These are phyloP conservation scores for Dipus sagitta DNA, from an alignment of 2,797 vertebrate species.

Conservation along the genomic window DNA sequence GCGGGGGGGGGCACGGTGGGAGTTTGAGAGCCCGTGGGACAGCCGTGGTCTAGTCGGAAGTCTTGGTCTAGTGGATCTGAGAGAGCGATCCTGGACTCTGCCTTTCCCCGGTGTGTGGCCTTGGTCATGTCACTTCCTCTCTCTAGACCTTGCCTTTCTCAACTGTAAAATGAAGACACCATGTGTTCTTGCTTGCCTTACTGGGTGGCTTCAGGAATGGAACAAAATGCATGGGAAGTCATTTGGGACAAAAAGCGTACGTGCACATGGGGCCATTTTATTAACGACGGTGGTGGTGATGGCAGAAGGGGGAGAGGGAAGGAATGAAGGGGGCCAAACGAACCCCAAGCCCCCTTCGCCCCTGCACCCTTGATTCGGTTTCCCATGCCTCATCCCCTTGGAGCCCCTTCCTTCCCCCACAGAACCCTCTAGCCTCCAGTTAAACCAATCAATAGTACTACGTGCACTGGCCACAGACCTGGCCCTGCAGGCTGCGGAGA, in stretches of 20 bases:
- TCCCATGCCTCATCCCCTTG: background rate
- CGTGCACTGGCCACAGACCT: conserved; percentile 76
- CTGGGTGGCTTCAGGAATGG: background rate
- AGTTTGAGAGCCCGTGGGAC: background rate
- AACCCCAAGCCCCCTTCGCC: too few relatives aligned
- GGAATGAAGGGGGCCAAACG: background rate
- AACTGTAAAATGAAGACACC: background rate
- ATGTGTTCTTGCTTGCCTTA: fast-evolving
- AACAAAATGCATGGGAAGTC: background rate
- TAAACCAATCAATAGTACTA: conserved; percentile 95
- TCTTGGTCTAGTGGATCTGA: background rate
- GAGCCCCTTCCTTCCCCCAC: background rate
- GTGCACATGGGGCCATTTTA: too few relatives aligned
- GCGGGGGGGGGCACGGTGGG: background rate
- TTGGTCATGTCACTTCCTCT: background rate
- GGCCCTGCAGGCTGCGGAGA: conserved; percentile 72
- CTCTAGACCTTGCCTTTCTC: background rate
- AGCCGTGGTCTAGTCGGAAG: background rate
- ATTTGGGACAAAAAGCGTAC: background rate
- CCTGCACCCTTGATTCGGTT: background rate
- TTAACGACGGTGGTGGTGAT: background rate
- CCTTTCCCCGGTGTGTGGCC: background rate
- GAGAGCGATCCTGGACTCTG: background rate
- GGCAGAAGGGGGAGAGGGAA: background rate
- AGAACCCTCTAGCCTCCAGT: conserved; percentile 85